These are phyloP conservation scores for Atethmia centrago DNA, from an alignment of 2,888 invertebrate species.

Conservation along the genomic window DNA sequence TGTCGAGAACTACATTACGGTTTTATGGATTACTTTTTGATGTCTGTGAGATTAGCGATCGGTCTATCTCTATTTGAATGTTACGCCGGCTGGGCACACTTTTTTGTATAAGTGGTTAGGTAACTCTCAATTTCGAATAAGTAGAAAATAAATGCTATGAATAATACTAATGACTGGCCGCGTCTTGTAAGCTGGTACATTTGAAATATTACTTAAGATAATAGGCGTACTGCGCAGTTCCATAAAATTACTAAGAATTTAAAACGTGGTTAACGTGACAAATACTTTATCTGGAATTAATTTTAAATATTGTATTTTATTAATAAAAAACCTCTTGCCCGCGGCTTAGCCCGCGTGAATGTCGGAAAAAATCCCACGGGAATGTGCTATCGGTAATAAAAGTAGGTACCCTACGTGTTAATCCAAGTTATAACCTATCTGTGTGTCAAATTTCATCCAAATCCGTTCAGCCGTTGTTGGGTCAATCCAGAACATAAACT, in stretches of 20 bases:
- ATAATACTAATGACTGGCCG: background rate
- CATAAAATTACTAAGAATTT: background rate
- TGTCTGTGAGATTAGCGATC: conserved; percentile 58
- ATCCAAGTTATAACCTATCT: too few species aligned
- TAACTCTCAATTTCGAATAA: conserved; percentile 43
- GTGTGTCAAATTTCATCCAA: too few species aligned
- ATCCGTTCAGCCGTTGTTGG: too few species aligned
- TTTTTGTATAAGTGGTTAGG: conserved; percentile 35
- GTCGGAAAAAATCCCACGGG: too few species aligned
- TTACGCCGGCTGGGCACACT: conserved; percentile 29
- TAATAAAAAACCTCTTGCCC: background rate
- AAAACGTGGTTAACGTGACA: too few species aligned
- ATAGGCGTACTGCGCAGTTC: background rate
- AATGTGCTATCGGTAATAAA: too few species aligned
- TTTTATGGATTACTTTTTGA: conserved; percentile 72
- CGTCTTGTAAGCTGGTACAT: conserved; percentile 1
- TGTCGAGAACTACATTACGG: conserved; percentile 62
- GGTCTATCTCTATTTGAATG: conserved; percentile 36
- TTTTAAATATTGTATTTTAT: background rate
- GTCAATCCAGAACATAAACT: too few species aligned
- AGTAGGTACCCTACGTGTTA: too few species aligned
- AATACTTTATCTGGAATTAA: background rate
- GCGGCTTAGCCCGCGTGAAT: too few species aligned
- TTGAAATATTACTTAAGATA: background rate
- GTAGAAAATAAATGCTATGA: conserved; percentile 27